Conservation (phyloP, 2,113 vertebrate genomes). For the Sula dactylatra region DNA sequence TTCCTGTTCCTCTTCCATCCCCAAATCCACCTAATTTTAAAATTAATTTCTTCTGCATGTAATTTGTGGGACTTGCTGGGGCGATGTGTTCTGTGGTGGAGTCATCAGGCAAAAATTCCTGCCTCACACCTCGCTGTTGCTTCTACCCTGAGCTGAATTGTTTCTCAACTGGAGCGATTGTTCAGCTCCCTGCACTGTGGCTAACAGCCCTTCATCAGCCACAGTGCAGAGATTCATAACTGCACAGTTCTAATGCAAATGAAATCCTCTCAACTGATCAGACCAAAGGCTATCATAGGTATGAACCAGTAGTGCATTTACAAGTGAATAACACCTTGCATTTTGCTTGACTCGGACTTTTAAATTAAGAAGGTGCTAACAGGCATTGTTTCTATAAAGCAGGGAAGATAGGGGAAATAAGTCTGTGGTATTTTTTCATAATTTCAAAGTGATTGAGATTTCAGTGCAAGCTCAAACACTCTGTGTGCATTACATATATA, state of each 20-base stretch:
- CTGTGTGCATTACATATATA: background rate
- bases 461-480: background rate
- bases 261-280: background rate
- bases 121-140: background rate
- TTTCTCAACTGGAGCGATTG: background rate
- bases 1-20: background rate
- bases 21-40: background rate
- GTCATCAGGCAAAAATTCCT: background rate
- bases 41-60: background rate
- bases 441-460: background rate
- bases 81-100: background rate
- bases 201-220: background rate
- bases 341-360: background rate
- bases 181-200: background rate
- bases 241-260: background rate
- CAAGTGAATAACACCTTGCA: background rate
- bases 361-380: background rate
- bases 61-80: background rate
- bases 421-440: background rate
- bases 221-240: background rate
- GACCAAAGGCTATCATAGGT: background rate
- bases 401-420: background rate
- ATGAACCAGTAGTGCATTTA: background rate
- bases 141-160: background rate
- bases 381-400: background rate